A percentile compares a stretch with the other conserved stretches of the same genome.
phyloP scores from a whole-genome alignment of 2,888 invertebrate genomes.

The Pegoplata infirma region DNA sequence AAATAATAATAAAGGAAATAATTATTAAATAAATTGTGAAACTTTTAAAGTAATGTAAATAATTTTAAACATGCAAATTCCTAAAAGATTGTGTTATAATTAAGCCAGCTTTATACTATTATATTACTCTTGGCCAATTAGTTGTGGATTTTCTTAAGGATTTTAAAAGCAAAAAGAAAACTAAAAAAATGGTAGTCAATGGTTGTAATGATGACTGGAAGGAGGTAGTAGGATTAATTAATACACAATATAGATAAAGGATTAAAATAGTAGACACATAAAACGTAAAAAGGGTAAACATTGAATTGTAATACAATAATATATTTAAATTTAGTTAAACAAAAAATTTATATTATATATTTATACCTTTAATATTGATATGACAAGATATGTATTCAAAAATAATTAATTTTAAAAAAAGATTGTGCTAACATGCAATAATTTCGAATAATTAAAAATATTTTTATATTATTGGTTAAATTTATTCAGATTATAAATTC shows the following conservation, averaged over 20 bases:
- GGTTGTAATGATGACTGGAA: not conserved
- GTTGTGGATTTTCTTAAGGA: not conserved
- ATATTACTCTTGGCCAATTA: not conserved
- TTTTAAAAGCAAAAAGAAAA: conserved; percentile 9
- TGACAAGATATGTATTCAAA: not conserved
- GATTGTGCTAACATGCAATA: not conserved
- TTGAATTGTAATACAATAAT: conserved; percentile 32
- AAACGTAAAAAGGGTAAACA: conserved; percentile 59
- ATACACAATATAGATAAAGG: not conserved
- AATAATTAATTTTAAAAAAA: not conserved
- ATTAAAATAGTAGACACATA: conserved; percentile 12
- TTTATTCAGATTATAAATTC: too few species aligned
- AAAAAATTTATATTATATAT: conserved; percentile 8
- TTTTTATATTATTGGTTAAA: too few species aligned
- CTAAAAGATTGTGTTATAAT: not conserved
- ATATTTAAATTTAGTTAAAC: not conserved
- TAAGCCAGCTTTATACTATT: conserved; percentile 28
- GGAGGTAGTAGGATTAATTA: not conserved
- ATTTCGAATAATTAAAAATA: not conserved
- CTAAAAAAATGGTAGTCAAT: conserved; percentile 12
- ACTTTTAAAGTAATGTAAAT: too few species aligned
- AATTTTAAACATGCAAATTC: not conserved
- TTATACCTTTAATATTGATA: not conserved
- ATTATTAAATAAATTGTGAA: too few species aligned
- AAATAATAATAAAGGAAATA: too few species aligned